These are phyloP conservation scores for Phthorimaea operculella DNA, from an alignment of 1,140 invertebrate species.

Conservation along the genomic window DNA sequence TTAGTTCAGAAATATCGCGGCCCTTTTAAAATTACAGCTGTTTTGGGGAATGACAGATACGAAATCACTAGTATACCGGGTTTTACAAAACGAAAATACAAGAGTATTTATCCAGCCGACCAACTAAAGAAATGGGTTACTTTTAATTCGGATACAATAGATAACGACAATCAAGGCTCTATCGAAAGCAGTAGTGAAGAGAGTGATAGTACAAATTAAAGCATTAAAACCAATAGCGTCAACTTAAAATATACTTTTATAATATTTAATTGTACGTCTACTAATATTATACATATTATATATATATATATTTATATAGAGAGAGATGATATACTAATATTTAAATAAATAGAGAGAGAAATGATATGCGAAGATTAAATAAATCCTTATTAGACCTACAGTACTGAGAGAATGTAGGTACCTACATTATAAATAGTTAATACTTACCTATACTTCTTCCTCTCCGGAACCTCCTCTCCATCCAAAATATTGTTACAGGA, in stretches of 20 bases:
- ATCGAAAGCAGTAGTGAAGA: background rate
- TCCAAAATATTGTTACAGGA: background rate
- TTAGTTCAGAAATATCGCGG: background rate
- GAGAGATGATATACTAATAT: too few relatives aligned
- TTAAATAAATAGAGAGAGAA: too few relatives aligned
- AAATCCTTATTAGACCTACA: too few relatives aligned
- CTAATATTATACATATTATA: too few relatives aligned
- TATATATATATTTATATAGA: too few relatives aligned
- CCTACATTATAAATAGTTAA: too few relatives aligned
- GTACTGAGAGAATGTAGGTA: too few relatives aligned
- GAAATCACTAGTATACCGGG: conserved; percentile 3
- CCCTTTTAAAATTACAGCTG: conserved; percentile 4
- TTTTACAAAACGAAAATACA: conserved; percentile 6
- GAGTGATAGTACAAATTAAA: background rate
- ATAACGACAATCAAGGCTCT: background rate
- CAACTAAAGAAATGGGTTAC: conserved; percentile 8
- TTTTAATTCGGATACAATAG: background rate
- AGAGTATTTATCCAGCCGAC: conserved; percentile 7
- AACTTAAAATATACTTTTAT: background rate
- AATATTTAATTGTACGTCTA: too few relatives aligned
- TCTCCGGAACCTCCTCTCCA: background rate
- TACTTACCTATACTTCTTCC: too few relatives aligned
- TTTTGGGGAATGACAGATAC: conserved; percentile 6
- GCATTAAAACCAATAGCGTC: background rate
- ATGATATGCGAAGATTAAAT: too few relatives aligned